These are phyloP conservation scores for Callinectes sapidus DNA, from an alignment of 2,888 invertebrate genomes.

Conservation along the genomic window DNA sequence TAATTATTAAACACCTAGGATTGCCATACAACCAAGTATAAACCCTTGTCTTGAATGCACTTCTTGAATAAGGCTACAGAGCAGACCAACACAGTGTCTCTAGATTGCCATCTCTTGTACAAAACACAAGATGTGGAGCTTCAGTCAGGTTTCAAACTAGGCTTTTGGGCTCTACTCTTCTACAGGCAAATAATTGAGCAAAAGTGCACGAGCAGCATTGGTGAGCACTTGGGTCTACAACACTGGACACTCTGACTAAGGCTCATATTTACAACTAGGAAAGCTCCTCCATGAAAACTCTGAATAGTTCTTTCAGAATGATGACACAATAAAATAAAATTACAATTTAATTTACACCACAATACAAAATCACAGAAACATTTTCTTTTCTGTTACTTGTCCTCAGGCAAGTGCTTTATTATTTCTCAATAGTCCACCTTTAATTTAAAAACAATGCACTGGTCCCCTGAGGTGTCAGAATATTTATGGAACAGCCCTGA, in stretches of 20 bases:
- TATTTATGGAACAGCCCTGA: conserved; percentile 28
- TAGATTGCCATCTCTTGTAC: conserved; percentile 29
- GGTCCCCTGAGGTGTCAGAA: conserved; percentile 34
- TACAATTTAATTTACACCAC: neutral
- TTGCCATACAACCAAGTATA: conserved; percentile 40
- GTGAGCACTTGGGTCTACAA: conserved; percentile 47
- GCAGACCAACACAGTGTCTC: conserved; percentile 36
- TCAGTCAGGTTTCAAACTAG: conserved; percentile 19
- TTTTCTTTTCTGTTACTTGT: neutral
- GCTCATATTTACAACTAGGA: conserved; percentile 37
- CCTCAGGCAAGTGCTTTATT: neutral
- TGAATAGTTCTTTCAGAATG: conserved; percentile 11
- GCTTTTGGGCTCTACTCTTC: conserved; percentile 46
- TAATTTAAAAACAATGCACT: conserved; percentile 21
- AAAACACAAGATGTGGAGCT: conserved; percentile 28
- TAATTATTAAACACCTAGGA: conserved; percentile 12
- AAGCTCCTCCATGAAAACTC: conserved; percentile 32
- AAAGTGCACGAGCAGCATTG: conserved; percentile 51
- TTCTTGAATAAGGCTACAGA: conserved; percentile 51
- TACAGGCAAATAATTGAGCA: conserved; percentile 62
- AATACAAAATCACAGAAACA: neutral
- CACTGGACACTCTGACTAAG: conserved; percentile 40
- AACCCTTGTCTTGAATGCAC: conserved; percentile 43
- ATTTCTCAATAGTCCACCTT: neutral
- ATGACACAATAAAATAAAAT: neutral